Base-by-base conservation (phyloP, 2,113 vertebrate genomes). In the Sinocyclocheilus maitianheensis region DNA sequence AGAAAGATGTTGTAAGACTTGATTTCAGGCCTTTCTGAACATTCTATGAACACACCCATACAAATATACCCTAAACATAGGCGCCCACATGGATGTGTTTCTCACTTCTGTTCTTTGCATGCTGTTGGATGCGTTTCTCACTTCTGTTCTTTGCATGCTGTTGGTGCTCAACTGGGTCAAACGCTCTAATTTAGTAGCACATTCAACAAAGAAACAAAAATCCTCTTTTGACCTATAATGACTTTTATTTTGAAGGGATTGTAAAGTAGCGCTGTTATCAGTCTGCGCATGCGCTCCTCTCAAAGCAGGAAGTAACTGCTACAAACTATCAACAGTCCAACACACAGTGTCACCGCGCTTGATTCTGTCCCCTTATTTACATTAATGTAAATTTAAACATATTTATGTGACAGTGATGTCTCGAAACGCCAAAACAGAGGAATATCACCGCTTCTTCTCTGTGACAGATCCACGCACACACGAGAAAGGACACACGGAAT, bases 401-500 rank as follows among this genome's bases (percentile, higher is more conserved):
- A 72, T 26, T 43, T 51, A 48, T 16, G 7, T 53, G 13, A 62
- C 11, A 22, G 89, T 89, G 75, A 97, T 98, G 96, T 96, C 97
- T 82, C 93, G 96, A 4, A 96, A 94, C 87, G 40, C 83, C 1
- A 97, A 96, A 90, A 97, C 96, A 89, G 96, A 97, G 55, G 96
- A 97, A 85, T 95, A 96, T 85, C 87, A 95, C 77, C 94, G 97
- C 0, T 95, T 95, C 84, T 98, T 97, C 74, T 88, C 92, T 2
- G 97, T 98, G n/a, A 94, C 94, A 5, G 96, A 97, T 2, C 93
- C 95, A 46, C 94, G 97, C 40, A 92, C 93, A 26, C 96, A 98
- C 90, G 96, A 96, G 85, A 97, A 97, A 86, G 97, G 97, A 83
- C 94, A 96, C 94, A 97, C 97, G 2, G 97, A 97, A 85, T 98